A percentile compares a stretch with the other conserved stretches of the same genome.
These are phyloP conservation scores for Microplitis manilae DNA, from an alignment of 2,888 invertebrate species.

Conservation along the genomic window DNA sequence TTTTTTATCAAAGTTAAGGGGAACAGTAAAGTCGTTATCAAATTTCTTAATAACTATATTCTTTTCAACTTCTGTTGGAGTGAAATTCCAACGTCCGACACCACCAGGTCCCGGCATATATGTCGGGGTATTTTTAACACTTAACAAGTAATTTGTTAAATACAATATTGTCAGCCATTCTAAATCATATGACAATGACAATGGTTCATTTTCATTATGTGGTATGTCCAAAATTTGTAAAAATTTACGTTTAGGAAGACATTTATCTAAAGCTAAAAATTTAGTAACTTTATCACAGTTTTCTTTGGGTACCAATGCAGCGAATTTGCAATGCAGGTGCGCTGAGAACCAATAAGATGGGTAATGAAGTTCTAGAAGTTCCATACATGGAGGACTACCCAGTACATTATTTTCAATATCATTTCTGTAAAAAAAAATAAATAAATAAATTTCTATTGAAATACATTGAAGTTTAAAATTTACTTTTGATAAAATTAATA, in stretches of 20 bases:
- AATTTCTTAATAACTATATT: conserved; percentile 78
- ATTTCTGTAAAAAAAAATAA: conserved; percentile 74
- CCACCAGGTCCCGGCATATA: conserved; percentile 89
- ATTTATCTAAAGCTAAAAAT: conserved; percentile 97
- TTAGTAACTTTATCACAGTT: conserved; percentile 77
- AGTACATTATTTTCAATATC: conserved; percentile 87
- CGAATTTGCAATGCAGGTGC: conserved; percentile 96
- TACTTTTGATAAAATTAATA: conserved; percentile 22
- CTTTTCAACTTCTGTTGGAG: conserved; percentile 84
- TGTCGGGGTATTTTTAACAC: conserved; percentile 78
- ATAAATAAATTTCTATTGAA: conserved; percentile 7
- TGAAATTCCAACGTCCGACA: conserved; percentile 80
- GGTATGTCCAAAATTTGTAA: conserved; percentile 86
- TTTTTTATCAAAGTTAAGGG: conserved; percentile 85
- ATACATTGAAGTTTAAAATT: conserved; percentile 13
- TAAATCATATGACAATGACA: conserved; percentile 82
- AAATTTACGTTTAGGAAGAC: conserved; percentile 90
- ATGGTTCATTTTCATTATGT: conserved; percentile 74
- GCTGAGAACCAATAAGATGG: conserved; percentile 97
- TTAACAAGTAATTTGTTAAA: conserved; percentile 90
- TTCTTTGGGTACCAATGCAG: conserved; percentile 86
- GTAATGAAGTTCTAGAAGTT: conserved; percentile 84
- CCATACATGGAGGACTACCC: conserved; percentile 91
- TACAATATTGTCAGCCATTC: conserved; percentile 94
- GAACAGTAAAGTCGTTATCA: conserved; percentile 79